phyloP scores from a whole-genome alignment of 2,888 invertebrate species.

The Hanleya hanleyi region DNA sequence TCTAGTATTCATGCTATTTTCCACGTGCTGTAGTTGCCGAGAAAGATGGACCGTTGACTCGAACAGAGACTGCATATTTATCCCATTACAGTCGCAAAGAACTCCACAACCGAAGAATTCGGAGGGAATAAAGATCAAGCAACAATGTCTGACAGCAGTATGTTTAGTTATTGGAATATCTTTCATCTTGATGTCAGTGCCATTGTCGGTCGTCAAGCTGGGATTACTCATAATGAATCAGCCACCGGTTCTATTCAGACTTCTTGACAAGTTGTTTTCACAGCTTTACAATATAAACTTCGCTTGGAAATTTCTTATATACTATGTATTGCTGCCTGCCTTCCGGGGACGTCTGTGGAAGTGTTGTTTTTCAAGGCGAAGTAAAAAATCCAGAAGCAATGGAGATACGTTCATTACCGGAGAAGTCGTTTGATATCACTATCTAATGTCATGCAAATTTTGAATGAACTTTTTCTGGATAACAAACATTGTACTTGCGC shows the following conservation, averaged over 20 bases:
- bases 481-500: too few species aligned
- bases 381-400: not conserved
- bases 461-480: too few species aligned
- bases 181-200: not conserved
- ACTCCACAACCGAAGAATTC: not conserved
- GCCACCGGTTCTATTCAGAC: not conserved
- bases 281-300: slow-evolving; percentile 5
- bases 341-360: not conserved
- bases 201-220: not conserved
- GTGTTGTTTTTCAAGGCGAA: not conserved
- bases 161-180: not conserved
- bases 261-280: not conserved
- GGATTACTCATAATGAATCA: not conserved
- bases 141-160: not conserved
- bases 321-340: not conserved
- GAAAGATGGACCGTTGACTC: too few species aligned
- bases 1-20: not conserved
- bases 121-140: not conserved
- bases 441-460: too few species aligned
- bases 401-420: not conserved
- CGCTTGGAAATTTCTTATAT: slow-evolving; percentile 10
- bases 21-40: not conserved
- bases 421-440: not conserved
- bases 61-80: not conserved
- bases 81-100: not conserved